Evolutionary conservation across 2,888 invertebrate species (phyloP).

Genomic region (Oxystoma pomonae): DNA sequence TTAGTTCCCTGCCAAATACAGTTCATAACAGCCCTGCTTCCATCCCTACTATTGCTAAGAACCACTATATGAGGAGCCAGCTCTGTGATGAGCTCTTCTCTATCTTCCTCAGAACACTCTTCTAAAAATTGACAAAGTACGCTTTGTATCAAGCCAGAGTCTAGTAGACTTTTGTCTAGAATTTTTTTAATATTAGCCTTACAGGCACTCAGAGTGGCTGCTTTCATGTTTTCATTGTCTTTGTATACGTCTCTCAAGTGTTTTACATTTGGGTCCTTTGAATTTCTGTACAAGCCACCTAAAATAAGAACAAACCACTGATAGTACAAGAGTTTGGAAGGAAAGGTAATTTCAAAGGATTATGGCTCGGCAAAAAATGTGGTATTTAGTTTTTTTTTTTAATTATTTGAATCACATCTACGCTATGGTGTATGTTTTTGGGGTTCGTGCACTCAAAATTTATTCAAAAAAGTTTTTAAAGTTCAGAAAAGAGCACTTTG

Average conservation of each 20-base stretch:
- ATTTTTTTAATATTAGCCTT: constrained; percentile 69
- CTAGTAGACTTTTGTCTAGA: constrained; percentile 68
- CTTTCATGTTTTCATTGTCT: constrained; percentile 63
- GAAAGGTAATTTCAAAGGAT: no score
- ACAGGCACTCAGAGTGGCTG: constrained; percentile 65
- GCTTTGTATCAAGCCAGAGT: constrained; percentile 67
- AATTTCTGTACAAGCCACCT: constrained; percentile 67
- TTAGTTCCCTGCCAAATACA: constrained; percentile 86
- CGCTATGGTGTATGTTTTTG: no score
- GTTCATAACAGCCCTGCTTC: constrained; percentile 73
- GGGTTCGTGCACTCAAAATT: no score
- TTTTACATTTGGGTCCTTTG: constrained; percentile 68
- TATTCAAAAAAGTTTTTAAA: no score
- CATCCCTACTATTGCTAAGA: constrained; percentile 74
- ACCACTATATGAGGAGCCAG: constrained; percentile 64
- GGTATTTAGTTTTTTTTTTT: no score
- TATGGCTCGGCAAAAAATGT: no score
- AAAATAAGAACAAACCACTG: no score
- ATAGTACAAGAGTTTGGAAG: no score
- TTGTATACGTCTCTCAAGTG: constrained; percentile 69
- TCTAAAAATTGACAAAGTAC: constrained; percentile 77
- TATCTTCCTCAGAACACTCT: constrained; percentile 66
- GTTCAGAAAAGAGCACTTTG: no score
- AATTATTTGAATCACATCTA: no score
- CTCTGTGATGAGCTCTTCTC: constrained; percentile 70